These are phyloP conservation scores for Cantharis rustica DNA, from an alignment of 2,888 invertebrate genomes.

Conservation along the genomic window DNA sequence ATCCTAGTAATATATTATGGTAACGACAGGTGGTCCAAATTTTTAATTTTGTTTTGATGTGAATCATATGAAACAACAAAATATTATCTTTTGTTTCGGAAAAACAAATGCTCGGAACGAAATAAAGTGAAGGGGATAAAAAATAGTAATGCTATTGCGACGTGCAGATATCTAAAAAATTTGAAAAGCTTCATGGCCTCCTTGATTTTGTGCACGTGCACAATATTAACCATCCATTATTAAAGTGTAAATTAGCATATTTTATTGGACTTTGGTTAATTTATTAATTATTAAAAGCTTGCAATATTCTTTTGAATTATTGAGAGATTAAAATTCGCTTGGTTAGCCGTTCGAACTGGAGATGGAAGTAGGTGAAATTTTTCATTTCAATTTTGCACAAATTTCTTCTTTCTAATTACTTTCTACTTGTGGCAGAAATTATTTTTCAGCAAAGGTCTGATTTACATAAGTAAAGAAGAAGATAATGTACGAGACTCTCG, in stretches of 20 bases:
- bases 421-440: not conserved
- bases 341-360: not conserved
- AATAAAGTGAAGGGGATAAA: too few relatives aligned
- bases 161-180: not conserved
- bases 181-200: not conserved
- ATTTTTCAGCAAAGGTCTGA: not conserved
- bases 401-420: not conserved
- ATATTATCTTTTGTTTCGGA: too few relatives aligned
- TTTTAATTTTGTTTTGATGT: not conserved
- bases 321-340: not conserved
- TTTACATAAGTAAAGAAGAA: not conserved
- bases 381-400: not conserved
- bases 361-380: not conserved
- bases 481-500: not conserved
- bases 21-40: not conserved
- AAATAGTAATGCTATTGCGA: too few relatives aligned
- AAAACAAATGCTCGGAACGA: too few relatives aligned
- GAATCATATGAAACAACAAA: too few relatives aligned
- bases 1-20: too few relatives aligned
- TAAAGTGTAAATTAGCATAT: not conserved
- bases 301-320: not conserved
- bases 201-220: not conserved
- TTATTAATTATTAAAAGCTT: not conserved
- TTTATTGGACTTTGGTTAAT: not conserved
- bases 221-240: not conserved